Base-by-base conservation (phyloP, 2,113 vertebrate species). In the Callipepla squamata region DNA sequence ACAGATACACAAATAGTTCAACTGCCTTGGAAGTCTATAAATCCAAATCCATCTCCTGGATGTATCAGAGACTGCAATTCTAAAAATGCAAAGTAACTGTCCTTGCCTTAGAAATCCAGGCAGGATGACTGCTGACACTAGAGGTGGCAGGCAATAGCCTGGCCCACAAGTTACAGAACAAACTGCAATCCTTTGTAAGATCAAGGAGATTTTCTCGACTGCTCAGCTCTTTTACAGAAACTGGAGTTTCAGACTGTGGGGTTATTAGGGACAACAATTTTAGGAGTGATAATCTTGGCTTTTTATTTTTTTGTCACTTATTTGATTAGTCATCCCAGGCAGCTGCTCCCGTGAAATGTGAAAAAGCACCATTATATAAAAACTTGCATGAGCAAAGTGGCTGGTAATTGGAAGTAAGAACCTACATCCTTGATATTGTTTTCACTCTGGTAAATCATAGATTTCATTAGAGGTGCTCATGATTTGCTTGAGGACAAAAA, bases 351-450 rank as follows among this genome's bases (percentile, higher is more conserved):
- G 62, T 44, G 67, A 85, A 82, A 89, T 44, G 47, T 87, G 78
- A 80, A 94, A 92, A 95, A 75, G 53, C 75, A 82, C n/a, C 42
- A 77, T 82, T 89, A 62, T 26, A 81, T 65, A 79, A 69, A 79
- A 81, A 40, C 47, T 58, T 58, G 42, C 50, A 62, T 14, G 62
- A 85, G 80, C 42, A 85, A 89, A 87, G 45, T 32, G 59, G 32
- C 69, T 87, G 58, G 30, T 53, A 85, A 79, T 58, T 38, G 85
- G 67, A 67, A 76, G 36, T 42, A 81, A 36, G 3, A 1, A 32
- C 50, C 45, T 66, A 68, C 14, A 45, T 25, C 40, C 13, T 76
- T 55, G 72, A 3, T 47, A 26, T 25, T 78, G 40, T 36, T 79
- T 84, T 73, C 58, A 55, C 53, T 30, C n/a, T 91, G 55, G 58